A percentile compares a stretch with the other conserved stretches of the same genome.
Evolutionary conservation across 2,113 vertebrate species (phyloP).

Genomic region (Australoheros scitulus): DNA sequence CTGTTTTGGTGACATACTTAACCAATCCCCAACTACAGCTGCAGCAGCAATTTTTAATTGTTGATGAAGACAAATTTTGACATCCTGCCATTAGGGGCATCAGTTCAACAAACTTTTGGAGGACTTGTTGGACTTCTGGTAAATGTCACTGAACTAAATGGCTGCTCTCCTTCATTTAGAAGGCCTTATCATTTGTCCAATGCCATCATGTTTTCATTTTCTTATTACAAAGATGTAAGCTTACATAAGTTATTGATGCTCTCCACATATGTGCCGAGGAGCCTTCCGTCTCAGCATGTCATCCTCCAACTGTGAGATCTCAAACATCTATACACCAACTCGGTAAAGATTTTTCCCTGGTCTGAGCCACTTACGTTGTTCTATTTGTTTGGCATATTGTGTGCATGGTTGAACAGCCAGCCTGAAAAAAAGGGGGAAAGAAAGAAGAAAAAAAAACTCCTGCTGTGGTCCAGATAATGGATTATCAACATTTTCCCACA

Average conservation of each 20-base stretch:
- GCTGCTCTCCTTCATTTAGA: background rate
- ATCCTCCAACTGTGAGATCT: background rate
- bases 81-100: background rate
- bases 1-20: background rate
- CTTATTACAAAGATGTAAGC: background rate
- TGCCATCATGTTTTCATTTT: background rate
- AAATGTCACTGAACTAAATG: background rate
- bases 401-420: constrained; percentile 6
- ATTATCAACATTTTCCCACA: constrained; percentile 37
- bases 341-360: constrained; percentile 1
- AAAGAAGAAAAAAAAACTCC: background rate
- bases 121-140: constrained; percentile 8
- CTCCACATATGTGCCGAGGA: constrained; percentile 18
- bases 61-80: background rate
- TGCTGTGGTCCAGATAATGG: constrained; percentile 21
- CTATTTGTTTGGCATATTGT: constrained; percentile 3
- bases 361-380: background rate
- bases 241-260: constrained; percentile 33
- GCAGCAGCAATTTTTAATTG: background rate
- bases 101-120: background rate
- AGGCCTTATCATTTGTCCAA: background rate
- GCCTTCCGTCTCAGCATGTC: constrained; percentile 1
- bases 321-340: constrained; percentile 7
- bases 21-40: background rate
- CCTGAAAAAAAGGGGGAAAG: background rate